Percentiles rank a stretch among this genome's conserved stretches.
These are phyloP conservation scores for Idaea biselata DNA, from an alignment of 2,888 invertebrate species.

Conservation along the genomic window DNA sequence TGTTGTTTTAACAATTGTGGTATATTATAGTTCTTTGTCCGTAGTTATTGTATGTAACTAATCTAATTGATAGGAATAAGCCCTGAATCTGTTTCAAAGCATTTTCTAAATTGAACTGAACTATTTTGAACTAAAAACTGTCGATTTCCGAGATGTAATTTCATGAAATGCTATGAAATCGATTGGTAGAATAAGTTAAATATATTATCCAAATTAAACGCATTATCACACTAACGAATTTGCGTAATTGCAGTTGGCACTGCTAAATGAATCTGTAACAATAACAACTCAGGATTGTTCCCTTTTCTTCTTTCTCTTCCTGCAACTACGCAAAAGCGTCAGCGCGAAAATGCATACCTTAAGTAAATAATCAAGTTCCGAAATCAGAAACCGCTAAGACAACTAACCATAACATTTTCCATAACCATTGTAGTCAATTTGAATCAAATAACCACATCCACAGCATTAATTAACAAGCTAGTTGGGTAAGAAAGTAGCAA, in stretches of 20 bases:
- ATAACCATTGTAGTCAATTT: neutral
- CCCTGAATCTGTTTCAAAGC: constrained; percentile 18
- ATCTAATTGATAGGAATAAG: constrained; percentile 35
- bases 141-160: neutral
- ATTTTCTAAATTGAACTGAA: constrained; percentile 4
- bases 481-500: constrained; percentile 41
- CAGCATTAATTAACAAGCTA: neutral
- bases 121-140: neutral
- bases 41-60: constrained; percentile 45
- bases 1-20: neutral
- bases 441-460: neutral
- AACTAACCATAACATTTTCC: constrained; percentile 11
- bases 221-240: too few species aligned
- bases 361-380: neutral
- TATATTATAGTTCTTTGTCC: constrained; percentile 32
- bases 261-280: too few species aligned
- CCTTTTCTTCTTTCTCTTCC: too few species aligned
- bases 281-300: too few species aligned
- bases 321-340: too few species aligned
- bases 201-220: neutral
- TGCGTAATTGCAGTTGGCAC: too few species aligned
- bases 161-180: neutral
- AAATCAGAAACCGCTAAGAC: neutral
- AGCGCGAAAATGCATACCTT: neutral
- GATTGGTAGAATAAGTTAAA: neutral